phyloP scores from a whole-genome alignment of 2,888 invertebrate genomes.

The Athalia cordata region DNA sequence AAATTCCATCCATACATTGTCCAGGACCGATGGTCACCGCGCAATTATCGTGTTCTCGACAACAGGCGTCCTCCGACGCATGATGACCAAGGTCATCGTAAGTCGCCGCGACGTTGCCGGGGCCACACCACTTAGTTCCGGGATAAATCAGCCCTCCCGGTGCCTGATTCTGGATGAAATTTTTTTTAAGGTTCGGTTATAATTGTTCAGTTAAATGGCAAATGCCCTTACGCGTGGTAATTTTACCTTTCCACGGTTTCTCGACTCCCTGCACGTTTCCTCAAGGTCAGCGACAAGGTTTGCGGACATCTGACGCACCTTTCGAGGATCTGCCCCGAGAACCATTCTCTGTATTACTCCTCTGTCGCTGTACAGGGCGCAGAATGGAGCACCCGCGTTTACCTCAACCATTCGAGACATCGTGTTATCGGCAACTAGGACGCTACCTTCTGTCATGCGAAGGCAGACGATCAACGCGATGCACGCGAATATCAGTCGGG shows the following conservation, averaged over 20 bases:
- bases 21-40: conserved; percentile 78
- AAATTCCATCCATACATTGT: conserved; percentile 79
- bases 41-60: conserved; percentile 84
- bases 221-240: background rate
- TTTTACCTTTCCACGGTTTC: conserved; percentile 65
- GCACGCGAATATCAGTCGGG: background rate
- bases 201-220: background rate
- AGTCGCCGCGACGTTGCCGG: conserved; percentile 79
- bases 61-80: conserved; percentile 81
- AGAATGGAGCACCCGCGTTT: conserved; percentile 77
- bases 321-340: conserved; percentile 76
- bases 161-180: conserved; percentile 59
- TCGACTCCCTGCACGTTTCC: conserved; percentile 75
- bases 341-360: conserved; percentile 79
- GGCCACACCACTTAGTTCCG: conserved; percentile 88
- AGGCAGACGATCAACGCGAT: conserved; percentile 18
- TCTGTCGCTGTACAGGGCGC: conserved; percentile 78
- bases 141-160: conserved; percentile 72
- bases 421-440: conserved; percentile 78
- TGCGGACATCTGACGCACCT: conserved; percentile 78
- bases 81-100: conserved; percentile 81
- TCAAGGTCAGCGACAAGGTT: conserved; percentile 78
- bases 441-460: conserved; percentile 64
- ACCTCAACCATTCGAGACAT: conserved; percentile 81
- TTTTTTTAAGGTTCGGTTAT: background rate